A percentile compares a stretch with the other conserved stretches of the same genome.
These are phyloP conservation scores for Chrysomallon squamiferum DNA, from an alignment of 1,140 invertebrate species.

Conservation along the genomic window DNA sequence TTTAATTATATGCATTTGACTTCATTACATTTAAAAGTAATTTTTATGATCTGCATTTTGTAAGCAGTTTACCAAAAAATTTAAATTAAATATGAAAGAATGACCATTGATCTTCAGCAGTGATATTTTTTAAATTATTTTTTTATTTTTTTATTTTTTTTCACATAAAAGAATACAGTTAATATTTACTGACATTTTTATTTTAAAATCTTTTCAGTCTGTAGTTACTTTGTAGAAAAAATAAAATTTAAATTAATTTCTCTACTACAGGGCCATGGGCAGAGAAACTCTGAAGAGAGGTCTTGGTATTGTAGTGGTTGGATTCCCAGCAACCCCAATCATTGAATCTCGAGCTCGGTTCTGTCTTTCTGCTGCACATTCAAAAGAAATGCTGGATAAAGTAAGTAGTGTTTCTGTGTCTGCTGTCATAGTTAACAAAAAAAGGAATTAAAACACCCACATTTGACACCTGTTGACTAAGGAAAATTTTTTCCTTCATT, in stretches of 20 bases:
- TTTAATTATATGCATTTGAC: neutral
- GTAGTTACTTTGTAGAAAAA: no score
- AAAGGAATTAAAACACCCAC: neutral
- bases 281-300: slow-evolving; percentile 80
- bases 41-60: neutral
- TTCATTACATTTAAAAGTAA: neutral
- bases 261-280: slow-evolving; percentile 76
- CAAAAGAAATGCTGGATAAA: slow-evolving; percentile 93
- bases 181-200: no score
- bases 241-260: neutral
- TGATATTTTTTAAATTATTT: no score
- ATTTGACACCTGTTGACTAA: neutral
- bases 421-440: neutral
- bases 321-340: slow-evolving; percentile 97
- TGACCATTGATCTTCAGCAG: no score
- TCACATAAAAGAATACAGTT: no score
- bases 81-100: neutral
- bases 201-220: no score
- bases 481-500: neutral
- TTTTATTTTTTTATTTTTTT: no score
- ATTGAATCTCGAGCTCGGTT: slow-evolving; percentile 93
- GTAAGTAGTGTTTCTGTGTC: slow-evolving; percentile 68
- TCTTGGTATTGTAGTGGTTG: slow-evolving; percentile 94
- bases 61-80: neutral
- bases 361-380: slow-evolving; percentile 95